Conservation (phyloP, 2,888 invertebrate genomes). For the Elysia crispata region DNA sequence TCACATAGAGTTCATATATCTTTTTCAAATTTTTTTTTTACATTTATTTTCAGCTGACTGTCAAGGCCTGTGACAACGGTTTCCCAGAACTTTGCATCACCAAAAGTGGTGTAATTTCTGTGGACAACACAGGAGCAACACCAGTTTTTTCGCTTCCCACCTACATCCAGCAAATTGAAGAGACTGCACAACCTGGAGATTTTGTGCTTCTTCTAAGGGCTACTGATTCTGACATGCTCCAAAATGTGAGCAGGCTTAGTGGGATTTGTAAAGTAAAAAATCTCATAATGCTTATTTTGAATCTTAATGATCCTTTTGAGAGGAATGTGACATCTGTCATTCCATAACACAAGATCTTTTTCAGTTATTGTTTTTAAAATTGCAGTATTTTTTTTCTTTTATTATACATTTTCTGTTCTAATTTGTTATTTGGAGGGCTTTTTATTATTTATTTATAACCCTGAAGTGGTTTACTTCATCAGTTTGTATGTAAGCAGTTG, state of each 20-base stretch:
- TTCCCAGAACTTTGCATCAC: constrained; percentile 62
- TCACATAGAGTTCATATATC: too few relatives aligned
- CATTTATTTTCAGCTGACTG: constrained; percentile 52
- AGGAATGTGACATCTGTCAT: background rate
- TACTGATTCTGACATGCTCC: constrained; percentile 52
- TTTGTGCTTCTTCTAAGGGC: constrained; percentile 59
- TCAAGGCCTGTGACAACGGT: constrained; percentile 71
- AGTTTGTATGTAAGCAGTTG: too few relatives aligned
- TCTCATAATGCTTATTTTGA: too few relatives aligned
- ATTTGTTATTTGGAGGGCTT: too few relatives aligned
- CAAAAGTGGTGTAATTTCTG: constrained; percentile 59
- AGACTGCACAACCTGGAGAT: constrained; percentile 54
- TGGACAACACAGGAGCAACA: constrained; percentile 52
- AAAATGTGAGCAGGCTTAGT: constrained; percentile 34
- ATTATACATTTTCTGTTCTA: too few relatives aligned
- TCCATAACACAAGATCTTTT: too few relatives aligned
- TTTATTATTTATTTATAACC: too few relatives aligned
- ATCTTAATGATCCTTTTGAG: background rate
- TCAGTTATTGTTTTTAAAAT: too few relatives aligned
- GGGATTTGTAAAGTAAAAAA: too few relatives aligned
- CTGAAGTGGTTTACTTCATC: too few relatives aligned
- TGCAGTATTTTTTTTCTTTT: too few relatives aligned
- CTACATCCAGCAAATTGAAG: constrained; percentile 58
- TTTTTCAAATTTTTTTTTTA: too few relatives aligned
- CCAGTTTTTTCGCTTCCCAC: constrained; percentile 27